Base-by-base conservation (phyloP, 1,140 invertebrate species). In the Myzus persicae region DNA sequence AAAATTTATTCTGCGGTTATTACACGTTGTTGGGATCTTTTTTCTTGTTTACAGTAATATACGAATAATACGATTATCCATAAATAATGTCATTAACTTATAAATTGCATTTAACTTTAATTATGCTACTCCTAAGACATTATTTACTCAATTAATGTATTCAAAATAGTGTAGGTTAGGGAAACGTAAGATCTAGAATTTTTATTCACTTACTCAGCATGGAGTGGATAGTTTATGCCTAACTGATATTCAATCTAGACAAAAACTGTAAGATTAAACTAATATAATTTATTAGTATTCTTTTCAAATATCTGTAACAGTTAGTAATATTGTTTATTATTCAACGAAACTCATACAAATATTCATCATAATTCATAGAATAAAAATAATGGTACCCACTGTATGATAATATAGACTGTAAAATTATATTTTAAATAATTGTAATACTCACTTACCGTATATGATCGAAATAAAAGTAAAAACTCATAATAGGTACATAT, bases 71-170 rank as follows among this genome's bases (percentile, higher is more conserved):
- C 59, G 59, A n/a, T 76, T n/a, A 5, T n/a, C 59, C 14, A 76
- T 76, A 76, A 76, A 76, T 76, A 76, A 76, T 76, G n/a, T n/a
- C n/a, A 76, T 76, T n/a, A n/a, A 18, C 59, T 76, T n/a, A 76
- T n/a, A 76, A n/a, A 76, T 76, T n/a, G 14, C 31, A 76, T 76
- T n/a, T n/a, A 76, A 6, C n/a, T 76, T n/a, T n/a, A 67, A 67
- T n/a, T n/a, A n/a, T 67, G 5, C 14, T 67, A 18, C 9, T n/a
- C 14, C 31, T 67, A 18, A n/a, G 14, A n/a, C 11, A 76, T 76
- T 76, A n/a, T 76, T n/a, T 76, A 18, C 14, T 76, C 5, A n/a
- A 76, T 76, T 6, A n/a, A 76, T 36, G 31, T 76, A 76, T n/a
- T n/a, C n/a, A 6, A 76, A 76, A n/a, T n/a, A 14, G 31, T 67